Conservation (phyloP, 2,888 invertebrate species). For the Tetropium fuscum region DNA sequence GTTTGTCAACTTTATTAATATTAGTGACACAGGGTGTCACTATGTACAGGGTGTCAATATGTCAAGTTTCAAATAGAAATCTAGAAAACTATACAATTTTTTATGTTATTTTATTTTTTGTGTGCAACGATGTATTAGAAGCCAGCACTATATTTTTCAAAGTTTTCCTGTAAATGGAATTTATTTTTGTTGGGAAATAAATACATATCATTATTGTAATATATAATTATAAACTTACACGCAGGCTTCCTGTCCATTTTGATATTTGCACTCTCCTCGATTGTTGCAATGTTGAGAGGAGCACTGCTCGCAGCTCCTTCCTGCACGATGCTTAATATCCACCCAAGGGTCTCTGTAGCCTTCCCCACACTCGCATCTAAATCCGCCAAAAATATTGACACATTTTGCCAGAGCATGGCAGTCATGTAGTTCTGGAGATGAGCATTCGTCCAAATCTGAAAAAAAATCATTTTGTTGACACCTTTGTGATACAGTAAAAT, state of each 20-base stretch:
- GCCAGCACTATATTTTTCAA: no score
- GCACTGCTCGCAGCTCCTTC: constrained; percentile 84
- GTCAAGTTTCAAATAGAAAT: no score
- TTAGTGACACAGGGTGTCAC: no score
- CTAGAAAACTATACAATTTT: no score
- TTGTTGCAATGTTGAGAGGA: constrained; percentile 84
- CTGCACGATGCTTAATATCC: constrained; percentile 75
- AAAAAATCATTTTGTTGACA: neutral
- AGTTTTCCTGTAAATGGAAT: no score
- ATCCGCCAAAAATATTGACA: constrained; percentile 87
- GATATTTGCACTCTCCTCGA: constrained; percentile 85
- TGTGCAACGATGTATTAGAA: no score
- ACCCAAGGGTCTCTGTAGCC: constrained; percentile 83
- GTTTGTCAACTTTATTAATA: no score
- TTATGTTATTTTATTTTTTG: no score
- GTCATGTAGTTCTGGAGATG: constrained; percentile 84
- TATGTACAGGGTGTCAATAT: no score
- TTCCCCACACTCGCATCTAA: constrained; percentile 79
- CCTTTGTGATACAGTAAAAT: no score
- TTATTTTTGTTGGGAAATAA: no score
- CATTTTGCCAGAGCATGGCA: constrained; percentile 85
- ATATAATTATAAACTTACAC: constrained; percentile 68
- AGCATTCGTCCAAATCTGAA: constrained; percentile 88
- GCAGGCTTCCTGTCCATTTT: constrained; percentile 81
- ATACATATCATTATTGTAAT: neutral